phyloP scores from a whole-genome alignment of 1,140 invertebrate genomes.

The Triops longicaudatus region DNA sequence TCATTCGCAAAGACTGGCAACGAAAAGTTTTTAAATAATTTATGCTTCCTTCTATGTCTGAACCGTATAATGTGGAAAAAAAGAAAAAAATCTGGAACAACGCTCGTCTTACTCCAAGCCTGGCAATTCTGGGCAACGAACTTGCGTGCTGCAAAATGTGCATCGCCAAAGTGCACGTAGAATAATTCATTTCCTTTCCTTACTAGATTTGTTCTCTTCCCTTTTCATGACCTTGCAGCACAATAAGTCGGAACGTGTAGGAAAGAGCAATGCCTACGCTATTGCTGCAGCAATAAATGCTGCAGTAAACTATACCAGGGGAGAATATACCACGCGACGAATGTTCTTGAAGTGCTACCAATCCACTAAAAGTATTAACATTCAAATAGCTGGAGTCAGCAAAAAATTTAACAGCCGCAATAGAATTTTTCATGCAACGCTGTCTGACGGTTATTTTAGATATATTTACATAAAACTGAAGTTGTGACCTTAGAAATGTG shows the following conservation, averaged over 20 bases:
- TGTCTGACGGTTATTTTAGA: background rate
- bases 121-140: too few relatives aligned
- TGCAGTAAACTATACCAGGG: background rate
- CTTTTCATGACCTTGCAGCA: background rate
- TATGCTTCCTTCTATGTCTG: too few relatives aligned
- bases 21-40: too few relatives aligned
- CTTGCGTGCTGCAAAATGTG: background rate
- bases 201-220: background rate
- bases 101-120: too few relatives aligned
- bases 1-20: too few relatives aligned
- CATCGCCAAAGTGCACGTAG: background rate
- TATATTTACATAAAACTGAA: too few relatives aligned
- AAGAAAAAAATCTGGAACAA: too few relatives aligned
- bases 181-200: background rate
- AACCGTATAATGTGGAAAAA: too few relatives aligned
- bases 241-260: background rate
- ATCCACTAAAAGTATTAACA: background rate
- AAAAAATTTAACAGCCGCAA: background rate
- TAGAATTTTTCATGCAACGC: background rate
- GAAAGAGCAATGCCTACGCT: background rate
- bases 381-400: background rate
- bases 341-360: background rate
- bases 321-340: background rate
- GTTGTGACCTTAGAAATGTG: background rate
- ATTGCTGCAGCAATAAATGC: slow-evolving; percentile 10